Base-by-base conservation (phyloP, 2,888 invertebrate genomes). In the Hybos culiciformis region DNA sequence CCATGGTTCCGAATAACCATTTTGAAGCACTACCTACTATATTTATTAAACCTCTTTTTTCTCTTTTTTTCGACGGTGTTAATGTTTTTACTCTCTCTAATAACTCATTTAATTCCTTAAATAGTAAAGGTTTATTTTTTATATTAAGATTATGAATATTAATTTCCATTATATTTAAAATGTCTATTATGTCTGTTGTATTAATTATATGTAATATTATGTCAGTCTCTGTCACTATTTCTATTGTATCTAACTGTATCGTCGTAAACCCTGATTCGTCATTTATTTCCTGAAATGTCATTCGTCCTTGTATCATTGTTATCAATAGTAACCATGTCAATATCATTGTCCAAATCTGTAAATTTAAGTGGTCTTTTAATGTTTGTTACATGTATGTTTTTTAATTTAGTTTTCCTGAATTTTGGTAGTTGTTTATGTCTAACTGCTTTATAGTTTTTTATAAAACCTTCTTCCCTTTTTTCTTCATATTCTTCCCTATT, bases 201-300 rank as follows among this genome's bases (percentile, higher is more conserved):
- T 44, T 42, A 11, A 46, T 40, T 23, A 43, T 44, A 26, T 51
- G 49, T 8, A 51, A 29, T 14, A 46, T 48, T 18, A 40, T 46
- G 31, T 46, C 36, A 18, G 41, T 45, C 17, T 37, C 29, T 21
- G 21, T 34, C 12, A 37, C 42, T 31, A 46, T 39, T 18, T 46
- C 32, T 26, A 38, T 42, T 4, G n/a, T 14, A 18, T 45, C 37
- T 37, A 43, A 29, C 20, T 39, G 41, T 20, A 45, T 46, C 42
- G 44, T 45, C 17, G 43, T 37, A 38, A 45, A 48, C 17, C 44
- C 44, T n/a, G 43, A 37, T 14, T 42, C 26, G 29, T 32, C 39
- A 14, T 45, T 32, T 20, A 47, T 42, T 33, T 46, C 34, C 37
- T 49, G 43, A 5, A 44, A 11, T 33, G 37, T 20, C 23, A 44